Conservation (phyloP, 2,888 invertebrate species). For the Stenodema calcarata region DNA sequence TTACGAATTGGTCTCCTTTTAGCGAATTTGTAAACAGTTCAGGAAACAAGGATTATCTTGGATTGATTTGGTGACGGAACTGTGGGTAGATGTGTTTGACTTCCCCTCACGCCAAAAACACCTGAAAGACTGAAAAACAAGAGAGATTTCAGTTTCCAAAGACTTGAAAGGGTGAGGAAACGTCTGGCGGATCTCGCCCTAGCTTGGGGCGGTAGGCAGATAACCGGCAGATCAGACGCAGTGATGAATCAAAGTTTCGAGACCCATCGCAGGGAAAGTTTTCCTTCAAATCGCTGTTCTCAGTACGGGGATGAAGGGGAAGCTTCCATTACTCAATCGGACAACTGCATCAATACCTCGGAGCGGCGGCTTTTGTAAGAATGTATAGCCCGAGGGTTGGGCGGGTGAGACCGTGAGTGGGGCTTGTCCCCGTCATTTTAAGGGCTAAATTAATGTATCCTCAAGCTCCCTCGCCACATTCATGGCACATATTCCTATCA, state of each 20-base stretch:
- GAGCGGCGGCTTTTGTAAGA: background rate
- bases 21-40: too few relatives aligned
- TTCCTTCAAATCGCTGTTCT: background rate
- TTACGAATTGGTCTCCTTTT: too few relatives aligned
- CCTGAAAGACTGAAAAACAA: too few relatives aligned
- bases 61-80: too few relatives aligned
- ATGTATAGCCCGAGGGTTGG: background rate
- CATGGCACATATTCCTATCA: background rate
- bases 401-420: background rate
- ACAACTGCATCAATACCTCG: background rate
- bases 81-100: too few relatives aligned
- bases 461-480: background rate
- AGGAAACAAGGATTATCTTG: too few relatives aligned
- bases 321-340: background rate
- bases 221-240: background rate
- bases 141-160: background rate
- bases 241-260: background rate
- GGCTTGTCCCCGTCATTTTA: background rate
- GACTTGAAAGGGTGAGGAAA: background rate
- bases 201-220: background rate
- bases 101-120: too few relatives aligned
- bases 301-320: background rate
- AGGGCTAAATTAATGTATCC: background rate
- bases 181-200: background rate
- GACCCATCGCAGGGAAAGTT: background rate